Base-by-base conservation (phyloP, 2,113 vertebrate species). In the Pholis gunnellus region DNA sequence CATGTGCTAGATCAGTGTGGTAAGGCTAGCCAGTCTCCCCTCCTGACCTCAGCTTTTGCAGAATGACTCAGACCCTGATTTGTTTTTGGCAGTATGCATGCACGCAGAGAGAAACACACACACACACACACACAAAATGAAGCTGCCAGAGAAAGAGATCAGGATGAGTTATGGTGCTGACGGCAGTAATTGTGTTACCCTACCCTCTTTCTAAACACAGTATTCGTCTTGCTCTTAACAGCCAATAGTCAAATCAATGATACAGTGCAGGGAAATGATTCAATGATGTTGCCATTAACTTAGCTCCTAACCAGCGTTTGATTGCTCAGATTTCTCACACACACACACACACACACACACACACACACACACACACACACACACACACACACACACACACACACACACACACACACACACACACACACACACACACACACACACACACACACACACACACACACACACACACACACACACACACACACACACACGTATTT, bases 191-290 rank as follows among this genome's bases (percentile, higher is more conserved):
- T 79, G 72, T 38, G 72, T 82, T 77, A 81, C 8, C 66, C 38
- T 59, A 20, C 8, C 36, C 52, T 76, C 34, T n/a, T 38, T 79
- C 57, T 36, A 74, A 87, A 78, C 56, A 72, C 48, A 60, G 29
- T 54, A 79, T 68, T 67, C 38, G 46, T 78, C 44, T 72, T 83
- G 36, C 70, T 72, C 60, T 81, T 82, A 76, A 65, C 15, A 88
- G 70, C 42, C 48, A 83, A 79, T 65, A 44, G 46, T 76, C 42
- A 74, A 73, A 83, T 75, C 79, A 89, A 81, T 82, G 76, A 54
- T 22, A 69, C 46, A 70, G 50, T 59, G 52, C 54, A 72, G 44
- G 20, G 46, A 71, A 85, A 72, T 0, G 10, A 71, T 81, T 85
- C 57, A 75, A 64, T 69, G 57, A 79, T 44, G 10, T 20, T 48